These are phyloP conservation scores for Gymnoscelis rufifasciata DNA, from an alignment of 2,888 invertebrate genomes.

Conservation along the genomic window DNA sequence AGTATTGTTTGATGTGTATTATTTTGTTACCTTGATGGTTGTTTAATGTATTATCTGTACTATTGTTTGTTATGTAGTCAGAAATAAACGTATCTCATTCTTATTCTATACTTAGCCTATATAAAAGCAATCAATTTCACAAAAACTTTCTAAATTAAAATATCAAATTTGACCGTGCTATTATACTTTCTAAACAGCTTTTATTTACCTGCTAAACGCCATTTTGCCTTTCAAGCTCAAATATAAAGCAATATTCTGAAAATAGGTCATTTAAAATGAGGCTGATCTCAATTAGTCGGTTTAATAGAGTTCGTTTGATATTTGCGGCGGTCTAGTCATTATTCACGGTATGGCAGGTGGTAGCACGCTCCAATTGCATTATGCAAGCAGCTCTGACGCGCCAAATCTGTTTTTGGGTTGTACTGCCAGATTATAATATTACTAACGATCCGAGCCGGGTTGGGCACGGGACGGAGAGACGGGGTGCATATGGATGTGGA, in stretches of 20 bases:
- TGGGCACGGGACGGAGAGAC: too few relatives aligned
- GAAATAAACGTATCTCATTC: too few relatives aligned
- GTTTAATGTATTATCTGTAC: too few relatives aligned
- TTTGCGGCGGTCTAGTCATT: slow-evolving; percentile 33
- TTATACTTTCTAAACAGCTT: too few relatives aligned
- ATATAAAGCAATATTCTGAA: not conserved
- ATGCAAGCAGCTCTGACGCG: slow-evolving; percentile 50
- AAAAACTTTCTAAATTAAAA: too few relatives aligned
- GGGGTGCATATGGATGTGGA: not conserved
- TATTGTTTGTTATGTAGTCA: too few relatives aligned
- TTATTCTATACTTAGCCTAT: too few relatives aligned
- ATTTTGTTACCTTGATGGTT: too few relatives aligned
- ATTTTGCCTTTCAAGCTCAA: not conserved
- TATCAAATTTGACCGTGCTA: too few relatives aligned
- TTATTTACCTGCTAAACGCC: too few relatives aligned
- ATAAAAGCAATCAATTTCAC: too few relatives aligned
- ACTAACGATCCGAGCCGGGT: slow-evolving; percentile 4
- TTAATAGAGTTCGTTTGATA: slow-evolving; percentile 27
- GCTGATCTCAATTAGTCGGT: slow-evolving; percentile 23
- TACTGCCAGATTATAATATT: slow-evolving; percentile 34
- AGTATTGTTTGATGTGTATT: too few relatives aligned
- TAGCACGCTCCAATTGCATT: slow-evolving; percentile 65
- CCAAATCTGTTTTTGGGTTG: slow-evolving; percentile 60
- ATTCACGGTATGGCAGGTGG: slow-evolving; percentile 53
- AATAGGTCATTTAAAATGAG: slow-evolving; percentile 14